Conservation (phyloP, 1,140 invertebrate genomes). For the Trachymyrmex cornetzi region DNA sequence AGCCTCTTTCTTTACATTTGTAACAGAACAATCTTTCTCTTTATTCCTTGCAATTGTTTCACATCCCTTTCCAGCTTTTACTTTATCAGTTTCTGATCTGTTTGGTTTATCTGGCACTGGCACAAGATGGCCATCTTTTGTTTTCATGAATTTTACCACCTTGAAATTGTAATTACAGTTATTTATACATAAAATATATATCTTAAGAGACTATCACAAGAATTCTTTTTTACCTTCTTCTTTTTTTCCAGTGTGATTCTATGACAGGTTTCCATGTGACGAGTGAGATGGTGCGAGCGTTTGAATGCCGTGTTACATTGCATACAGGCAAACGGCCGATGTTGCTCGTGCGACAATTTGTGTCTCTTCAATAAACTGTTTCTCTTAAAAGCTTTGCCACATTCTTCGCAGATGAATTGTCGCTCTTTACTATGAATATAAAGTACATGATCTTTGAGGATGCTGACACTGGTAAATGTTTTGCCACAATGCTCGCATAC, state of each 20-base stretch:
- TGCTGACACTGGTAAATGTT: slow-evolving; percentile 81
- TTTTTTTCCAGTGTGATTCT: slow-evolving; percentile 79
- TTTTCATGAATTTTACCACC: slow-evolving; percentile 82
- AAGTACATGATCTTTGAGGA: slow-evolving; percentile 81
- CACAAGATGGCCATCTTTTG: slow-evolving; percentile 79
- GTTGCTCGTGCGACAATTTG: slow-evolving; percentile 80
- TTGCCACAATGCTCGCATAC: slow-evolving; percentile 84
- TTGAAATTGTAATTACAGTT: not conserved
- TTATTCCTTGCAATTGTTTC: not conserved
- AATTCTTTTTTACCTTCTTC: slow-evolving; percentile 73
- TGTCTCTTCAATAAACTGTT: slow-evolving; percentile 81
- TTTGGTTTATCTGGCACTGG: slow-evolving; percentile 78
- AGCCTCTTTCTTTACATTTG: slow-evolving; percentile 21
- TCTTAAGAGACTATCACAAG: not conserved
- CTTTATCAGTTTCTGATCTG: slow-evolving; percentile 46
- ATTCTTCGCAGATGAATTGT: slow-evolving; percentile 82
- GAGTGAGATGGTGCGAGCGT: slow-evolving; percentile 80
- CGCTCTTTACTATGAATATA: slow-evolving; percentile 81
- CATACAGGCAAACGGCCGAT: slow-evolving; percentile 79
- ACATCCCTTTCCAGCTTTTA: slow-evolving; percentile 26
- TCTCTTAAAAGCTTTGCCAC: slow-evolving; percentile 82
- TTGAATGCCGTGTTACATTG: slow-evolving; percentile 81
- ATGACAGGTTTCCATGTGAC: slow-evolving; percentile 81
- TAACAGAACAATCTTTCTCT: slow-evolving; percentile 8
- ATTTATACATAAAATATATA: not conserved